Conservation (phyloP, 2,113 vertebrate genomes). For the Rhombomys opimus region DNA sequence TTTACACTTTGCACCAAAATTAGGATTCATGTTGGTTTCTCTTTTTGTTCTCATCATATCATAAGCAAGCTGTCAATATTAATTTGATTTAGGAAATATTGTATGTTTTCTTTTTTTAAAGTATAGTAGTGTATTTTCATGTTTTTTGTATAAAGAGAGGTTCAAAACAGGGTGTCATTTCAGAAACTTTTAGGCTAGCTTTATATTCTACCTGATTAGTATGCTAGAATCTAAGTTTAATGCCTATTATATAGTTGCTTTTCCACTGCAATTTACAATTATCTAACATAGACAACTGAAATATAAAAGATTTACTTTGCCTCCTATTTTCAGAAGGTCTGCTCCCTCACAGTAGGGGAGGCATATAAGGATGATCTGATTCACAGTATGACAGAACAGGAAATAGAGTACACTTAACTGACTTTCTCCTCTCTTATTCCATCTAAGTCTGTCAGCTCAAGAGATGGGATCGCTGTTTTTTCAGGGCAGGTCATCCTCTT, state of each 20-base stretch:
- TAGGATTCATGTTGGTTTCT: background rate
- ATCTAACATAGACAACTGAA: background rate
- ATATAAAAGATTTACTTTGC: too few species aligned
- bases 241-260: background rate
- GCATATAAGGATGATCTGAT: too few species aligned
- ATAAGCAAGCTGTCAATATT: background rate
- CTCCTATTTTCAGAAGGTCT: too few species aligned
- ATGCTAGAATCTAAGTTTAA: conserved; percentile 1
- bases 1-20: background rate
- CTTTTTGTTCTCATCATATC: background rate
- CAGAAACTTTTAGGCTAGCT: background rate
- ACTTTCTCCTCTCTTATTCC: background rate
- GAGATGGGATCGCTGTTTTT: too few species aligned
- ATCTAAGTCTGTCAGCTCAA: background rate
- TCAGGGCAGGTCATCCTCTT: background rate
- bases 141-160: background rate
- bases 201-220: background rate
- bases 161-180: background rate
- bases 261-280: background rate
- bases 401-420: background rate
- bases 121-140: background rate
- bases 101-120: background rate
- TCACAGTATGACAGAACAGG: background rate
- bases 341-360: too few species aligned
- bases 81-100: background rate